Base-by-base conservation (phyloP, 2,888 invertebrate genomes). In the Caenorhabditis drosophilae region DNA sequence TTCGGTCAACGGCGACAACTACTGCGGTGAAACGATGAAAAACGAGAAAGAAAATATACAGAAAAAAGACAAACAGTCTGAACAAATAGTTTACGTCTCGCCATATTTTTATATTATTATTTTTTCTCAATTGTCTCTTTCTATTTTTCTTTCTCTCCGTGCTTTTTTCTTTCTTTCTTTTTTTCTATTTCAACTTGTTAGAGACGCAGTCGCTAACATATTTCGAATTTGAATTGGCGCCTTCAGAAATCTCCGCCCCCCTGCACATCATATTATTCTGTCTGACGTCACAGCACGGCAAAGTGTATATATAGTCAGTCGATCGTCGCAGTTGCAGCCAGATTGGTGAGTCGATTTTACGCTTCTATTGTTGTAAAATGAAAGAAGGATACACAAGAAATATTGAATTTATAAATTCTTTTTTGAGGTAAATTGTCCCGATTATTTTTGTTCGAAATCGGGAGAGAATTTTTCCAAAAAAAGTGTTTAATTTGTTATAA, bases 281-380 rank as follows among this genome's bases (percentile, higher is more conserved):
- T 35, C 48, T 70, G 73, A 73, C 70, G 70, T 73, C 70, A 74
- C 71, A 52, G 49, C 40, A 11, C 40, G 42, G 49, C 53, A 57
- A 58, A 40, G 66, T 64, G 66, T 75, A 73, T 75, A 75, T 67
- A 75, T 75, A 75, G 67, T 75, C 75, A 73, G 73, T 73, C 67
- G 67, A 40, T 56, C 56, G 66, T 61, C 61, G 58, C 52, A 50
- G 62, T 38, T 51, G 53, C 54, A 57, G 55, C 53, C 54, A 56
- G 57, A 53, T 54, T 54, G 58, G 67, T 66, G 61, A 64, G 69
- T 69, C 52, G 47, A 48, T 49, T 58, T 67, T 58, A 18, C 58
- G 45, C 53, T 63, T 45, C 31, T 38, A 12, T 31, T 31, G 6
- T 12, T 12, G 12, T 6, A 31, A 31, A 31, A 31, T 31, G 31